Base-by-base conservation (phyloP, 2,888 invertebrate genomes). In the Nomada hirtipes region DNA sequence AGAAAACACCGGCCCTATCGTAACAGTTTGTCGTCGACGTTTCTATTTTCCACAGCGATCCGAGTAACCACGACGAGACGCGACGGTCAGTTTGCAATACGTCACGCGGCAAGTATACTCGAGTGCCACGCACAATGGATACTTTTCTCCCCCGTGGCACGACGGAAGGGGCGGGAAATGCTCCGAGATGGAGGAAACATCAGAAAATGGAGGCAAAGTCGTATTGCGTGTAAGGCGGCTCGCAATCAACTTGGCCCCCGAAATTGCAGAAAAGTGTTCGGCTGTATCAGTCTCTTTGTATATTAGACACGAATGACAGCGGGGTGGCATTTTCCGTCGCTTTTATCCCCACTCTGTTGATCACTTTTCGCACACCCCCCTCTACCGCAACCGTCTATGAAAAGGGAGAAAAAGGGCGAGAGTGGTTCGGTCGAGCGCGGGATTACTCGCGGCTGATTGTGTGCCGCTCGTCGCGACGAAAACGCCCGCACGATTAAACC, bases 401-500 rank as follows among this genome's bases (percentile, higher is more conserved):
- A 18, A 50, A 50, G 23, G 13, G 26, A 10, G 18, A 18, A 44
- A n/a, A 23, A 50, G 67, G n/a, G 36, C 29, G 11, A 59, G 18
- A 20, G 44, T 44, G 74, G 57, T 74, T 71, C 76, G 68, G 55
- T 52, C 29, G 59, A 64, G 73, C 69, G 79, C 63, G 50, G 82
- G 83, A 83, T 83, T 83, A 83, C 82, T 76, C 82, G 82, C 74
- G 73, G 76, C 74, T 72, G 83, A 77, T 82, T 75, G 78, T 75
- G 71, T 2, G 13, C 64, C 82, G 75, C 61, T 64, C 72, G 67
- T 59, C 75, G 59, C 70, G 60, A 64, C 72, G 82, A 82, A 65
- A 82, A 76, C 79, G 78, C 67, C 71, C 79, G 79, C 79, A 69
- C 79, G 84, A 84, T 84, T 83, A 84, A 84, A 83, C 84, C 84